These are phyloP conservation scores for Macropodus opercularis DNA, from an alignment of 2,797 vertebrate species.

Conservation along the genomic window DNA sequence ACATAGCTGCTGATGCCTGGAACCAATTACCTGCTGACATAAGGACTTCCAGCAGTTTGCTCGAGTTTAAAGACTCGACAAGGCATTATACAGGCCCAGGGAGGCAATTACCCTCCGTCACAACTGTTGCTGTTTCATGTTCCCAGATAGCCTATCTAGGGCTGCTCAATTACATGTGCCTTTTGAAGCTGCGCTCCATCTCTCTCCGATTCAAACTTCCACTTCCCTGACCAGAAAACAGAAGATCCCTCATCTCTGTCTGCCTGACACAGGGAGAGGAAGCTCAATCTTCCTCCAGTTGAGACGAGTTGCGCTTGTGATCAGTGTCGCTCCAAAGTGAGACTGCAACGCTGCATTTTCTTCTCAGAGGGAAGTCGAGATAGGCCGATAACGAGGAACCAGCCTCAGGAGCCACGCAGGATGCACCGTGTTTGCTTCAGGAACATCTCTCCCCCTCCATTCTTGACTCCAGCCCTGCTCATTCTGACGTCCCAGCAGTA, in stretches of 20 bases:
- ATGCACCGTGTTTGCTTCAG: slow-evolving; percentile 64
- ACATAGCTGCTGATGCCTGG: slow-evolving; percentile 73
- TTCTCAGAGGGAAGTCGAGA: slow-evolving; percentile 73
- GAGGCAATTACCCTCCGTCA: slow-evolving; percentile 81
- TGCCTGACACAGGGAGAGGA: slow-evolving; percentile 40
- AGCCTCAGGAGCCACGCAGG: slow-evolving; percentile 62
- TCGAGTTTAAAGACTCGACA: slow-evolving; percentile 80
- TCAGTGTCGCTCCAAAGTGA: slow-evolving; percentile 77
- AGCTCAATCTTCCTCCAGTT: slow-evolving; percentile 61
- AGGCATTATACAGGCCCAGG: slow-evolving; percentile 77
- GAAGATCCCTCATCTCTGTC: slow-evolving; percentile 66
- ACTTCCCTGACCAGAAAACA: slow-evolving; percentile 67
- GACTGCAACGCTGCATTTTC: slow-evolving; percentile 76
- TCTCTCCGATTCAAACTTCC: slow-evolving; percentile 69
- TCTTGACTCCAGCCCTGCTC: slow-evolving; percentile 41
- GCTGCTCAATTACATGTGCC: slow-evolving; percentile 79
- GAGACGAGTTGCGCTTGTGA: slow-evolving; percentile 76
- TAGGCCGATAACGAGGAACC: slow-evolving; percentile 76
- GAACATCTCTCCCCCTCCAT: slow-evolving; percentile 50
- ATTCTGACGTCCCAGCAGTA: slow-evolving; percentile 43
- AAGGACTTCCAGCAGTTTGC: slow-evolving; percentile 81
- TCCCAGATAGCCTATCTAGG: slow-evolving; percentile 79
- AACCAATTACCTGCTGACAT: slow-evolving; percentile 82
- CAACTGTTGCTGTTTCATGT: slow-evolving; percentile 83
- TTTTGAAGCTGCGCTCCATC: slow-evolving; percentile 78